phyloP scores from a whole-genome alignment of 2,113 vertebrate genomes.

The Cervus canadensis region DNA sequence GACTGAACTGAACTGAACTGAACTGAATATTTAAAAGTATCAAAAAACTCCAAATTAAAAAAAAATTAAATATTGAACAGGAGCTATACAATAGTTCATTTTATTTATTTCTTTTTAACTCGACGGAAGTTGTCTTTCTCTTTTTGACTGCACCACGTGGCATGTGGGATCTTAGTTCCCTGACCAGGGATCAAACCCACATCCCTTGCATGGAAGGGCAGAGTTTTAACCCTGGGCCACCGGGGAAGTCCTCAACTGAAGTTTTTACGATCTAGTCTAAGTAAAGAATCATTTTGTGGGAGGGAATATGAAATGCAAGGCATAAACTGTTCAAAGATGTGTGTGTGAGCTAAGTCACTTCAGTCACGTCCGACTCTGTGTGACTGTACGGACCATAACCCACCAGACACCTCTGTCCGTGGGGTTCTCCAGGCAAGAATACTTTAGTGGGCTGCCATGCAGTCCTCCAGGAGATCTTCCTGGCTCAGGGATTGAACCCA shows the following conservation, averaged over 20 bases:
- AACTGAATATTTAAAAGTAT: neutral
- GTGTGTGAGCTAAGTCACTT: no score
- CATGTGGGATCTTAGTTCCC: neutral
- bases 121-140: neutral
- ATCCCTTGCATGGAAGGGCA: neutral
- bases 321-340: no score
- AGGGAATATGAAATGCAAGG: no score
- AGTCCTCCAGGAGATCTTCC: no score
- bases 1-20: no score
- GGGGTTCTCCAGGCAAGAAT: no score
- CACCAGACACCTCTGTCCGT: neutral
- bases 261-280: neutral
- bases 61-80: neutral
- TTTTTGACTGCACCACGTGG: neutral
- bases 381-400: no score
- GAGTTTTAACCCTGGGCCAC: neutral
- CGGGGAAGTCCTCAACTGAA: neutral
- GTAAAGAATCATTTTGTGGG: neutral
- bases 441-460: no score
- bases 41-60: neutral
- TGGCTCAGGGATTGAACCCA: no score
- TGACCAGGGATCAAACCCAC: neutral
- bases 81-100: neutral
- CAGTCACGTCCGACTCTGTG: no score
- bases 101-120: slow-evolving; percentile 2